Evolutionary conservation across 2,797 vertebrate species (phyloP), one percentile per base, ranked within the genome.

Genomic region (Esox masquinongy): DNA sequence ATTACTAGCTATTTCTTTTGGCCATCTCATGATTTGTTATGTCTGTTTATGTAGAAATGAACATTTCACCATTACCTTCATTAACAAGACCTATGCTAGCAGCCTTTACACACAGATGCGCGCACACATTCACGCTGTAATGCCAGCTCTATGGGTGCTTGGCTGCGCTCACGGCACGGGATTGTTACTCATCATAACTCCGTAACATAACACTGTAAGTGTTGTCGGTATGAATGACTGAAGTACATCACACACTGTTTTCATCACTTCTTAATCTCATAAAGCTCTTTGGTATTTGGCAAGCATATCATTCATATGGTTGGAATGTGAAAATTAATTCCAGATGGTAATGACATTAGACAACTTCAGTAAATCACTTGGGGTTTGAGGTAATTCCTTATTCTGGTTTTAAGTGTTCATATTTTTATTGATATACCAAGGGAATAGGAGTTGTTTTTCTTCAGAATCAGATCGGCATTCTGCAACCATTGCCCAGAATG

Each of bases 331-430:
- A 77, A 76, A 73, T 49, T 34, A 70, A 70, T 70, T n/a, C n/a
- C 53, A n/a, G 53, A 56, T 11, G 53, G 7, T 72, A 73, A 50
- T 63, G 68, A 77, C 81, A 47, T 8, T 0, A 68, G 72, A 82
- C 85, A 72, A 77, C 72, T 56, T 81, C 73, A 75, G 59, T 50
- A 3, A 31, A 31, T 73, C 71, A 66, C 53, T 56, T 19, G 63
- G 68, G 85, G 78, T 84, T 81, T 84, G 84, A 89, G 77, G 81
- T 83, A 85, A 59, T 53, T 29, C 31, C 19, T 72, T 2, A 64
- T 64, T 29, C 26, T 64, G 14, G 61, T 64, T 26, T 67, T 6
- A 16, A 53, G 81, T 16, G 50, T 72, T 76, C 0, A 51, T 3
- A 39, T 39, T 39, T 39, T 39, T 77, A 69, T 51, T 56, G 53